Evolutionary conservation across 2,888 invertebrate genomes (phyloP).

Genomic region (Agriopis leucophaearia): DNA sequence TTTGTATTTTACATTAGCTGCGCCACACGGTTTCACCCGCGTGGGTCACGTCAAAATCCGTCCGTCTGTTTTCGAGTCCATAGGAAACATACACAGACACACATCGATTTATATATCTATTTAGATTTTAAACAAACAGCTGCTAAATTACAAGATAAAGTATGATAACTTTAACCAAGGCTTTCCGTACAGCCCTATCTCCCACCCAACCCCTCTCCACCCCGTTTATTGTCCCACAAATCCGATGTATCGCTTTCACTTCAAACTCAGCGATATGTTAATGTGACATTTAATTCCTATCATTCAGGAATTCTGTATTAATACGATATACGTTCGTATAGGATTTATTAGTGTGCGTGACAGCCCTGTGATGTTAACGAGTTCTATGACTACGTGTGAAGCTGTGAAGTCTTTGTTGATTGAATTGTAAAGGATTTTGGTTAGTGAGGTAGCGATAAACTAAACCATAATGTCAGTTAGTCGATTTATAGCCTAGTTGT

Average conservation of each 20-base stretch:
- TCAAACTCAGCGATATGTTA: slow-evolving; percentile 79
- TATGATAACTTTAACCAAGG: background rate
- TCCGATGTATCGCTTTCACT: slow-evolving; percentile 83
- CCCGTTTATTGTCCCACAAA: slow-evolving; percentile 76
- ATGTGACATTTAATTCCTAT: slow-evolving; percentile 83
- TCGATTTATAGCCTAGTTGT: background rate
- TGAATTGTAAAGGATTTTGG: slow-evolving; percentile 21
- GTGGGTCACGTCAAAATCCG: too few relatives aligned
- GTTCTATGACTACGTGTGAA: slow-evolving; percentile 5
- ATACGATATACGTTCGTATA: slow-evolving; percentile 44
- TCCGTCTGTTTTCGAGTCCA: too few relatives aligned
- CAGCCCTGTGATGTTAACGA: slow-evolving; percentile 14
- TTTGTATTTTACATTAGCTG: too few relatives aligned
- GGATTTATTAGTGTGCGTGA: slow-evolving; percentile 18
- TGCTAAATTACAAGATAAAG: background rate
- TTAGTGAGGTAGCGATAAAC: slow-evolving; percentile 2
- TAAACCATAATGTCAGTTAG: background rate
- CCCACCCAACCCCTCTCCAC: slow-evolving; percentile 46
- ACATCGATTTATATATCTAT: too few relatives aligned
- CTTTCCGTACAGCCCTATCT: slow-evolving; percentile 34
- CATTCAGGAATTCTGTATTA: slow-evolving; percentile 67
- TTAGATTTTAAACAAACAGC: background rate
- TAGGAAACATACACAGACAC: too few relatives aligned
- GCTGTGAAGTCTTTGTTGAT: slow-evolving; percentile 22
- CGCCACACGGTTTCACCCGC: too few relatives aligned